Conservation (phyloP, 2,797 vertebrate genomes). For the Coendou prehensilis region DNA sequence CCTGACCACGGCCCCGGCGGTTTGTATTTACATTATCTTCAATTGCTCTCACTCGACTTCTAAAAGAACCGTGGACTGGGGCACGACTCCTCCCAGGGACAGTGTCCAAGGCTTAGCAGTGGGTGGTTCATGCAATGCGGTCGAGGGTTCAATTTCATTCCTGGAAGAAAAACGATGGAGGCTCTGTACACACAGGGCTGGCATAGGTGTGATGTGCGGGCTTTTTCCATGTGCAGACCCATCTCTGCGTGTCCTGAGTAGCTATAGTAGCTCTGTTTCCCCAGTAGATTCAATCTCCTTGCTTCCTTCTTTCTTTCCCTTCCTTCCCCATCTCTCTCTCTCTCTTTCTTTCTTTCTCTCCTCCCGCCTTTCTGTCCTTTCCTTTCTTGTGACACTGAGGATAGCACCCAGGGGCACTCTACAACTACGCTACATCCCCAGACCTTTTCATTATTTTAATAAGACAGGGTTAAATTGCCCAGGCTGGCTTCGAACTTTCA, state of each 20-base stretch:
- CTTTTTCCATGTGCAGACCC: accelerated
- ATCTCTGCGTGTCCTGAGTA: neutral
- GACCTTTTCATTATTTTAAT: neutral
- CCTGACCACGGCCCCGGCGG: accelerated
- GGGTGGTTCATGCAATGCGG: neutral
- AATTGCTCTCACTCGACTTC: neutral
- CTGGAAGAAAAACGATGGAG: neutral
- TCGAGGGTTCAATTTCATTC: neutral
- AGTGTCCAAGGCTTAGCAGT: neutral
- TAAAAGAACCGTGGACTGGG: neutral
- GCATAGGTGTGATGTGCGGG: accelerated
- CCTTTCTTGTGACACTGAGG: neutral
- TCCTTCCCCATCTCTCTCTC: neutral
- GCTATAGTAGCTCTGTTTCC: neutral
- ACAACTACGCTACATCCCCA: neutral
- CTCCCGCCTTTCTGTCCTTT: neutral
- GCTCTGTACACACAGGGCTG: accelerated
- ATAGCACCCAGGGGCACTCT: neutral
- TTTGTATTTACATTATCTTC: neutral
- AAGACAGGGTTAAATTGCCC: neutral
- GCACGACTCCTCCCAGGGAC: accelerated
- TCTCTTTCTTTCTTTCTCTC: neutral
- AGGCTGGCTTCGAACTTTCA: neutral
- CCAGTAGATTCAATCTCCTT: neutral
- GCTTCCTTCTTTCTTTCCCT: neutral